Evolutionary conservation across 2,888 invertebrate species (phyloP).

Genomic region (Cacoxenus indagator): DNA sequence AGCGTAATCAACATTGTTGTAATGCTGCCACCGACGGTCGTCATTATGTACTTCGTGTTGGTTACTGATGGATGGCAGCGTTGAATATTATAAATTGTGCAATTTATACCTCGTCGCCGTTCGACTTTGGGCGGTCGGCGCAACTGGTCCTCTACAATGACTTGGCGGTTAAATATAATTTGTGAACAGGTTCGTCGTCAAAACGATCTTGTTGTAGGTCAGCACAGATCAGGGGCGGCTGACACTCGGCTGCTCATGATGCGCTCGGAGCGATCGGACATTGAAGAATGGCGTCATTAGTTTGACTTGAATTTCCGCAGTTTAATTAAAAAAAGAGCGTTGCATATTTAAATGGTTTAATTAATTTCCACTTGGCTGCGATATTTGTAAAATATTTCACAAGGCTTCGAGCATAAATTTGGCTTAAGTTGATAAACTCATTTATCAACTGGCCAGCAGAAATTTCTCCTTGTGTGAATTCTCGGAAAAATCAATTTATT

Average conservation of each 20-base stretch:
- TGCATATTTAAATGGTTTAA: conserved; percentile 30
- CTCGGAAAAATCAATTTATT: too few relatives aligned
- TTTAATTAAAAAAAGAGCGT: conserved; percentile 13
- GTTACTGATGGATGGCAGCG: conserved; percentile 43
- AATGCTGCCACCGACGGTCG: conserved; percentile 19
- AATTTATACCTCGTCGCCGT: conserved; percentile 25
- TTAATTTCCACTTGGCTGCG: conserved; percentile 35
- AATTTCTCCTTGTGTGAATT: background rate
- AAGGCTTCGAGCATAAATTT: background rate
- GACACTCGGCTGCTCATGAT: background rate
- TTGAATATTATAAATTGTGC: conserved; percentile 49
- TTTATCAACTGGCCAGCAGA: conserved; percentile 38
- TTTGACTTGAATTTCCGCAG: background rate
- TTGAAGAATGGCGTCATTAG: conserved; percentile 15
- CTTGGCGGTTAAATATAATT: conserved; percentile 57
- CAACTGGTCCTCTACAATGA: conserved; percentile 39
- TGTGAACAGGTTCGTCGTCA: conserved; percentile 19
- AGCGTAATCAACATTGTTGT: conserved; percentile 28
- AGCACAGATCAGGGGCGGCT: background rate
- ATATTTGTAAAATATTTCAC: background rate
- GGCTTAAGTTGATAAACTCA: conserved; percentile 45
- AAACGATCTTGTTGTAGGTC: background rate
- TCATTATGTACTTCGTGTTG: conserved; percentile 32
- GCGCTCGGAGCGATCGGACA: background rate
- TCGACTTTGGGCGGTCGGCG: background rate